Base-by-base conservation (phyloP, 1,140 invertebrate species). In the Stegodyphus mimosarum region DNA sequence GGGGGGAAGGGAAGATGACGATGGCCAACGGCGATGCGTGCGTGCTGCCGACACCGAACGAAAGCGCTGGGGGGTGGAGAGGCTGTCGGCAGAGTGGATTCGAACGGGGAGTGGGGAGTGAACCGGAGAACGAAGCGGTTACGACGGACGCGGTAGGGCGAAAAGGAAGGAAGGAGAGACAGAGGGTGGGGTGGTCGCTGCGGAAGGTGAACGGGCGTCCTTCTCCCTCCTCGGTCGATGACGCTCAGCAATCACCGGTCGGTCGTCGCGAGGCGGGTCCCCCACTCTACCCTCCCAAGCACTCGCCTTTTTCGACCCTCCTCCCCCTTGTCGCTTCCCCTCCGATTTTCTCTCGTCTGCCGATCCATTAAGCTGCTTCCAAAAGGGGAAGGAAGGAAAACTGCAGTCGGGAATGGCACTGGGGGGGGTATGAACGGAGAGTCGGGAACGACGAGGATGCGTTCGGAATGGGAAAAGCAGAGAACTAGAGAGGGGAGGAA, bases 181-280 rank as follows among this genome's bases (percentile, higher is more conserved):
- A 50, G 69, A 15, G 55, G 55, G 55, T 9, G 15, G 55, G 55
- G 55, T 9, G 55, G 15, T 9, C 9, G 55, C 15, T 15, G 15
- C 55, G 55, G 64, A 67, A 67, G 64, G 64, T 67, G 64, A 67
- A n/a, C 15, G 15, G 9, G 9, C 15, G 9, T 15, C 55, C 2
- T 15, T 60, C 55, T 6, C 64, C 64, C 17, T n/a, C 64, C 6
- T 50, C 80, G 80, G 80, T 83, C 80, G 80, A 83, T 83, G 80
- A 74, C 80, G 80, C 80, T 83, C 80, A 11, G 80, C 80, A 83
- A 83, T 83, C 80, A 83, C 80, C 71, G 80, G 78, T 71, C 67
- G 78, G 79, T 69, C 53, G 73, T 75, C 74, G 63, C 17, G 15
- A 17, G 64, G 10, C n/a, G 13, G 2, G 11, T 17, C 9, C 15